Base-by-base conservation (phyloP, 2,888 invertebrate genomes). In the Sarcophaga caerulescens region DNA sequence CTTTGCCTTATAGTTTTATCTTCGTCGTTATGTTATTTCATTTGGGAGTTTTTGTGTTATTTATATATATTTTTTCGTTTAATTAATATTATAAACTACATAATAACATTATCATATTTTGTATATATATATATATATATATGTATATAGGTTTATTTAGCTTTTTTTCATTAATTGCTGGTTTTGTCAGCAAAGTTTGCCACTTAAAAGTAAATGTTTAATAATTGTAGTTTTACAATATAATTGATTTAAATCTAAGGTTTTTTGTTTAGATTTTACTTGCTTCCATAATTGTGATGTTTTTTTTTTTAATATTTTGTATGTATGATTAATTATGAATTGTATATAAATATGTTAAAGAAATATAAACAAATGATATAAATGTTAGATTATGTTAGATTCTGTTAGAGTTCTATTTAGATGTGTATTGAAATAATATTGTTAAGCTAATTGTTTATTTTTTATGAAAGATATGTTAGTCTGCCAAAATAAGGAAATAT, bases 41-140 rank as follows among this genome's bases (percentile, higher is more conserved):
- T 63, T 17, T 70, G 59, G 75, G 82, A 76, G 52, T 44, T 66
- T 85, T 66, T 65, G 52, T 76, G 21, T 81, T 71, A 85, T 52
- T 17, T 52, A 52, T 52, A 52, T 52, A 17, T 52, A 52, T 75
- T 66, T 78, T 83, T 82, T 84, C 66, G 47, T 60, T 88, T 80
- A 88, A 82, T 89, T 88, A 90, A 89, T 91, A 91, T 89, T 89
- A 90, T 89, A 91, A 91, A 91, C 91, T 92, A 92, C 90, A 91
- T 92, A 91, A 91, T 91, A 91, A 82, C 79, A 79, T 80, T 85
- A 80, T 80, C 68, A 83, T 85, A 73, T 59, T 74, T 60, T 66
- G 10, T 23, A 76, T 85, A 71, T n/a, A n/a, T n/a, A n/a, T n/a
- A n/a, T n/a, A n/a, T n/a, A n/a, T n/a, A n/a, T n/a, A 81, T 84